Evolutionary conservation across 2,888 invertebrate genomes (phyloP), one percentile per base, ranked within the genome.

Genomic region (Zaprionus lineosus): DNA sequence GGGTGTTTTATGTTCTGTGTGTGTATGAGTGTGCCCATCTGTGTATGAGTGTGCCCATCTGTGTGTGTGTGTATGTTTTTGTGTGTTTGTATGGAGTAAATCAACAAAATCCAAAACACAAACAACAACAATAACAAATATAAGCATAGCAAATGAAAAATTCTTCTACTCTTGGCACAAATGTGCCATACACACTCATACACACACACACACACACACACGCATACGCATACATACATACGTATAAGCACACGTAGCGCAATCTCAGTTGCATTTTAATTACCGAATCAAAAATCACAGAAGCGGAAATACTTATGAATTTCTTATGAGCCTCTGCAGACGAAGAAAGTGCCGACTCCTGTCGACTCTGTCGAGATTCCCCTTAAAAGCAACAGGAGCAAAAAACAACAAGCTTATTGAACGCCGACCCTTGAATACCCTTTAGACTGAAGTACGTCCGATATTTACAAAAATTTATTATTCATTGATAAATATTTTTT

Each of bases 261-360:
- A 85, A 84, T 86, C 86, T 86, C 88, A 82, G 86, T 79, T 86
- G 85, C 87, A 87, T 87, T 87, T 86, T 87, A 88, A 87, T 87
- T 87, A 87, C 86, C 77, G 77, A 79, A 86, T 87, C 86, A 85
- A 79, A 78, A 87, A 85, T 86, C 87, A 85, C 73, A 85, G 79
- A 87, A 74, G 84, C 87, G 83, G 84, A 88, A 87, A 88, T 87
- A 81, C 86, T 87, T 87, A 87, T 87, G 88, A 87, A 87, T 87
- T 88, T 82, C 87, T 87, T 87, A 87, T 87, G 86, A 86, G 78
- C 68, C 58, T n/a, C n/a, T 56, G 53, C 55, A 73, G 61, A 56
- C 50, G 75, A 67, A 77, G 83, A 47, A 67, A 67, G 56, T 74
- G 60, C 71, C 71, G 50, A 36, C 46, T 36, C 29, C 34, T 74